Base-by-base conservation (phyloP, 2,113 vertebrate species). In the Bos taurus region DNA sequence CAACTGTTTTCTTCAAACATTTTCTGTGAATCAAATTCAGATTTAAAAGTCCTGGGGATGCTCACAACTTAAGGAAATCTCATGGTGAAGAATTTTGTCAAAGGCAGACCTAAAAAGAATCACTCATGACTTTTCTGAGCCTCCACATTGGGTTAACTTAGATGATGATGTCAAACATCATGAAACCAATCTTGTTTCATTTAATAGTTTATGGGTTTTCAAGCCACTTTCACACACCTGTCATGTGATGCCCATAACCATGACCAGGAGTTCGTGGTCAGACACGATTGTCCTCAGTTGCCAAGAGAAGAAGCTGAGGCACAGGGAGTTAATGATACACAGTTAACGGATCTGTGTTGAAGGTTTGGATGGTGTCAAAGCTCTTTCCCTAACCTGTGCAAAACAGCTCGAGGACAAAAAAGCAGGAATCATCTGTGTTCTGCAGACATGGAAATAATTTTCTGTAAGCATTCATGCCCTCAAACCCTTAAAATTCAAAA, bases 401-500 rank as follows among this genome's bases (percentile, higher is more conserved):
- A 93, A 98, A 87, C 71, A 97, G 87, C n/a, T 80, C 84, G 48
- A 97, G 62, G 88, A 91, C 77, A 36, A 33, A 50, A 36, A 48
- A 21, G 0, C 28, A 94, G 54, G 14, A 90, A 88, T 88, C 54
- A 67, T 88, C 85, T 85, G 16, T 33, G 21, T 54, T 80, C 50
- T 95, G 14, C 16, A 98, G 67, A 90, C 92, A 96, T 74, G 74
- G 59, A 96, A 93, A 95, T 96, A 40, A 57, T 81, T 92, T 96
- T 74, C 88, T 88, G 62, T 88, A 94, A 92, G 57, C 23, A 48
- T 86, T 74, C 71, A 33, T 25, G 36, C 17, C 36, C 57, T 96
- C 71, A 52, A 95, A 95, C 89, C 52, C 88, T 91, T 96, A 56
- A 94, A 93, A 93, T 92, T 33, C 54, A 96, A 74, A 97, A 94